These are phyloP conservation scores for Sus cebifrons DNA, from an alignment of 2,797 vertebrate genomes.

Conservation along the genomic window DNA sequence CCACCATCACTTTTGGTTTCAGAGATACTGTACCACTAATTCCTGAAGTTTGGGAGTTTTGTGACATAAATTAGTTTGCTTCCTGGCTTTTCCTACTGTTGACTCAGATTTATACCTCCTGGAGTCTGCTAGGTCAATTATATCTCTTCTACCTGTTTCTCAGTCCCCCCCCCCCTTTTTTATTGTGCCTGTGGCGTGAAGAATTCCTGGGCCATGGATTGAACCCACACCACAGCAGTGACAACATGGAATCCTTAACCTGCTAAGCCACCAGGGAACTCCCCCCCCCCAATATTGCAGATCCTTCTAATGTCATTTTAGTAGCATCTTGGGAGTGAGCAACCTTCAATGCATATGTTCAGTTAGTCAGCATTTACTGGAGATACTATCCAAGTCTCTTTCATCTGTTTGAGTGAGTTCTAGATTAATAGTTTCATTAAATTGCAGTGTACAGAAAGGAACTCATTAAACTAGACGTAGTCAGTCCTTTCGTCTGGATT, in stretches of 20 bases:
- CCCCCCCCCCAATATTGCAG: conserved; percentile 27
- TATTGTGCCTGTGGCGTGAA: too few relatives aligned
- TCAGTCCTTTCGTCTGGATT: neutral
- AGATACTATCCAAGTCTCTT: neutral
- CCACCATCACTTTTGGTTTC: neutral
- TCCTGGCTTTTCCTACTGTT: neutral
- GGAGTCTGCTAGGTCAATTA: neutral
- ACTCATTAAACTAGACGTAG: neutral
- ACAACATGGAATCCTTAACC: too few relatives aligned
- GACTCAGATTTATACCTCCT: conserved; percentile 39
- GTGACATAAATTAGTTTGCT: conserved; percentile 20
- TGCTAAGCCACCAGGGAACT: too few relatives aligned
- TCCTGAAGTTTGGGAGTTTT: neutral
- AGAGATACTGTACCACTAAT: neutral
- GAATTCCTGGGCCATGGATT: too few relatives aligned
- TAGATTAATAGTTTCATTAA: conserved; percentile 22
- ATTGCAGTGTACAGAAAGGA: neutral
- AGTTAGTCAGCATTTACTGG: neutral
- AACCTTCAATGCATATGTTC: neutral
- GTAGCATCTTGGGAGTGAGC: conserved; percentile 9
- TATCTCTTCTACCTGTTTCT: neutral
- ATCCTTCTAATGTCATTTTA: conserved; percentile 10
- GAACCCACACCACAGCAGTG: too few relatives aligned
- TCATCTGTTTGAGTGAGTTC: neutral
- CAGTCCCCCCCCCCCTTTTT: neutral